phyloP scores from a whole-genome alignment of 2,888 invertebrate species.

The Platycheirus rosarum region DNA sequence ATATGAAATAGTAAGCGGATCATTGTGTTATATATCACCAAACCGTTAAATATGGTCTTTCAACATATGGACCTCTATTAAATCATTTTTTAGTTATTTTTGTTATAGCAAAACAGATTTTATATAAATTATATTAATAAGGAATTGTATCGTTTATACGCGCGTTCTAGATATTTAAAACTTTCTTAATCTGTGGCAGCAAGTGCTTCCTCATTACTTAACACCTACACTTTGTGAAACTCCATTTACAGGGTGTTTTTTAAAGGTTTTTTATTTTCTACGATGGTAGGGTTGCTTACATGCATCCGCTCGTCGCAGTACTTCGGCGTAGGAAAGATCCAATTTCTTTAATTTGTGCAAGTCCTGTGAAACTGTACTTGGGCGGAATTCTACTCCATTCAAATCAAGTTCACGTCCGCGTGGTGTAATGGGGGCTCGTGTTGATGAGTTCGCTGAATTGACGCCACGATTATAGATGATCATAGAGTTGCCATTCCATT shows the following conservation, averaged over 20 bases:
- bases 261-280: constrained; percentile 70
- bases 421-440: constrained; percentile 81
- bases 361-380: constrained; percentile 91
- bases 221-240: constrained; percentile 40
- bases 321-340: constrained; percentile 93
- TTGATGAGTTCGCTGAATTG: constrained; percentile 75
- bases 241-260: neutral
- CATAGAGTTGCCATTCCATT: constrained; percentile 89
- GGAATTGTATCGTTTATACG: constrained; percentile 36
- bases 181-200: constrained; percentile 68
- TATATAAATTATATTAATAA: constrained; percentile 37
- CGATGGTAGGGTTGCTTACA: constrained; percentile 78
- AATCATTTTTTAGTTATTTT: neutral
- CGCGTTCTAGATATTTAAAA: constrained; percentile 57
- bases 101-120: constrained; percentile 23
- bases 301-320: constrained; percentile 86
- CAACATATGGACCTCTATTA: neutral
- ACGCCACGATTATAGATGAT: constrained; percentile 87
- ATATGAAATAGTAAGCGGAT: too few species aligned
- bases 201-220: constrained; percentile 41
- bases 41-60: too few species aligned
- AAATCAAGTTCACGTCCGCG: constrained; percentile 78
- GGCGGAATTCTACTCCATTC: constrained; percentile 83
- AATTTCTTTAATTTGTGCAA: constrained; percentile 91
- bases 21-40: too few species aligned